Evolutionary conservation across 2,797 vertebrate genomes (phyloP).

Genomic region (Cetoscarus ocellatus): DNA sequence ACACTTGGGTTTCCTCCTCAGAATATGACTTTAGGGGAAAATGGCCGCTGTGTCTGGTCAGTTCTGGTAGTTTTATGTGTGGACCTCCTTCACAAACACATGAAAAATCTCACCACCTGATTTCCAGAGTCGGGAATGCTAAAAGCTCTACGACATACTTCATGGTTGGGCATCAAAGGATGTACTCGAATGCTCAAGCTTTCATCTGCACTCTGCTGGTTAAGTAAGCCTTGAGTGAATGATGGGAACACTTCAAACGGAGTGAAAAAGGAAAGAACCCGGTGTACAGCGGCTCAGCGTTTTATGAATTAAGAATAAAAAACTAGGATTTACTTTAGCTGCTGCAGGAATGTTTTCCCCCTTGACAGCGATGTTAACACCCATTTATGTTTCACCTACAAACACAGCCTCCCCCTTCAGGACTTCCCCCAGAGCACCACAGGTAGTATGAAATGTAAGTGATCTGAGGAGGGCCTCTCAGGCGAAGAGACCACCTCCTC

Average conservation of each 20-base stretch:
- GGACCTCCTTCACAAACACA: conserved; percentile 44
- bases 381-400: conserved; percentile 23
- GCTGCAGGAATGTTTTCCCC: conserved; percentile 27
- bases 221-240: conserved; percentile 67
- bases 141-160: conserved; percentile 74
- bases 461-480: conserved; percentile 54
- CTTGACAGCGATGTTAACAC: conserved; percentile 36
- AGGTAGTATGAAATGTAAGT: conserved; percentile 61
- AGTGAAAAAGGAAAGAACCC: conserved; percentile 23
- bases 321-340: conserved; percentile 32
- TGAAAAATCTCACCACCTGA: conserved; percentile 38
- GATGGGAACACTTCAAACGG: conserved; percentile 65
- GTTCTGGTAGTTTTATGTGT: conserved; percentile 29
- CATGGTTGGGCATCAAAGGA: conserved; percentile 73
- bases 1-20: too few relatives aligned
- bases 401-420: conserved; percentile 17
- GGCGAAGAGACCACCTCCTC: conserved; percentile 45
- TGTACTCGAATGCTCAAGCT: conserved; percentile 68
- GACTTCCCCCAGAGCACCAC: conserved; percentile 24
- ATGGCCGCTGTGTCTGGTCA: not conserved
- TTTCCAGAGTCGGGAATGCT: conserved; percentile 69
- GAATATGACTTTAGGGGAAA: not conserved
- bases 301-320: conserved; percentile 34
- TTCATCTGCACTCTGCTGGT: conserved; percentile 72
- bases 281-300: conserved; percentile 22